These are phyloP conservation scores for Silurus aristotelis DNA, from an alignment of 2,797 vertebrate genomes.

Conservation along the genomic window DNA sequence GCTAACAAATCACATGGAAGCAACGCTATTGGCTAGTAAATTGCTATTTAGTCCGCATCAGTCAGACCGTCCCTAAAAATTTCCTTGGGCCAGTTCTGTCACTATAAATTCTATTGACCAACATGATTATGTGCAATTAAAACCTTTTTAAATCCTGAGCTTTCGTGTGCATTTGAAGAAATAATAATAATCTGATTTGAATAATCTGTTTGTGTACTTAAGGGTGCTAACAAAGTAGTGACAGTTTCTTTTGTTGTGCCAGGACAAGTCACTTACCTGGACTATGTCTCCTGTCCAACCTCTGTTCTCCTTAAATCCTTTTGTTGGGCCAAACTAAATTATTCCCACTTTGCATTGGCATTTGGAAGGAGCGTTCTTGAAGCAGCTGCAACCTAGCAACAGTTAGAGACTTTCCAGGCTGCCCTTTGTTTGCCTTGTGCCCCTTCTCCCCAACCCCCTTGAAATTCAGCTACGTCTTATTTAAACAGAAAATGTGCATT, in stretches of 20 bases:
- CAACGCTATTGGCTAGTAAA: constrained; percentile 18
- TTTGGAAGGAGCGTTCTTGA: constrained; percentile 78
- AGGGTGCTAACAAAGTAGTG: background rate
- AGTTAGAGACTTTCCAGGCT: constrained; percentile 45
- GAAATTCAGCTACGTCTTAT: constrained; percentile 30
- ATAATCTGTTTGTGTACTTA: background rate
- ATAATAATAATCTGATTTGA: no score
- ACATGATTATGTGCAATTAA: background rate
- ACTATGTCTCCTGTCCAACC: constrained; percentile 67
- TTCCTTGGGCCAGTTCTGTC: background rate
- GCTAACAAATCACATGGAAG: constrained; percentile 50
- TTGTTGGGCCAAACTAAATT: constrained; percentile 87
- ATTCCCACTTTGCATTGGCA: constrained; percentile 89
- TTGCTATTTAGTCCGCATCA: background rate
- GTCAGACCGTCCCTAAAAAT: background rate
- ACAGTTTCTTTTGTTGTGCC: constrained; percentile 75
- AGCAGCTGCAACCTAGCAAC: constrained; percentile 63
- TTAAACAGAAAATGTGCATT: constrained; percentile 15
- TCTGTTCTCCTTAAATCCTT: constrained; percentile 68
- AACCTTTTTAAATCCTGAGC: background rate
- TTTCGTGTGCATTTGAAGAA: background rate
- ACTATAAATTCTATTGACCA: background rate
- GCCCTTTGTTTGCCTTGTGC: constrained; percentile 27
- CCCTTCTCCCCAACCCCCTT: background rate
- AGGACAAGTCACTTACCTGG: constrained; percentile 94